phyloP scores from a whole-genome alignment of 2,888 invertebrate genomes.

The Syrista parreyssii region DNA sequence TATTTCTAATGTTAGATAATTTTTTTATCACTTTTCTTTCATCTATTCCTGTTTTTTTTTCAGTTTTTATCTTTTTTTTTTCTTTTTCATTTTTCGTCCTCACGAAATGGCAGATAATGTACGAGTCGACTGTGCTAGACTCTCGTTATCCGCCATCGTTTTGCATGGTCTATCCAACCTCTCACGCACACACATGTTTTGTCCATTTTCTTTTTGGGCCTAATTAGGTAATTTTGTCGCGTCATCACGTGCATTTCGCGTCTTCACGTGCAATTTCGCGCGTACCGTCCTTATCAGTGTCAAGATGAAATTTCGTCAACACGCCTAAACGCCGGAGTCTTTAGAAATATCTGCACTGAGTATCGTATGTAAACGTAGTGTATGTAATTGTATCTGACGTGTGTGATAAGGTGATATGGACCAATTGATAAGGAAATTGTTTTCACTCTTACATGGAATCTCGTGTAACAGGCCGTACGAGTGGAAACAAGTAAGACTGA shows the following conservation, averaged over 20 bases:
- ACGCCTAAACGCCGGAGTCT: background rate
- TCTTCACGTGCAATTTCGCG: background rate
- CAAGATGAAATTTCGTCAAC: background rate
- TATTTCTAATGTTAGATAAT: slow-evolving; percentile 51
- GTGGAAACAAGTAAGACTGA: background rate
- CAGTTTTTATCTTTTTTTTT: background rate
- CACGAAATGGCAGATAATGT: slow-evolving; percentile 5
- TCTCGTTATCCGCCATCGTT: background rate
- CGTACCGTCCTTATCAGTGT: background rate
- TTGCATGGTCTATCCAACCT: background rate
- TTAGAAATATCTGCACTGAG: slow-evolving; percentile 63
- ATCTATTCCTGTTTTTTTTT: slow-evolving; percentile 3
- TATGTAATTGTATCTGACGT: slow-evolving; percentile 43
- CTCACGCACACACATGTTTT: background rate
- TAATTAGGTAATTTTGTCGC: background rate
- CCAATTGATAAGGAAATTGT: background rate
- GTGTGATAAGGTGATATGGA: slow-evolving; percentile 31
- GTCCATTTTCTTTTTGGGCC: background rate
- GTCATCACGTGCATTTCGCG: background rate
- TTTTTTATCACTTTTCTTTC: slow-evolving; percentile 21
- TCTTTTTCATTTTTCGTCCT: slow-evolving; percentile 27
- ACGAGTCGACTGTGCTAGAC: background rate
- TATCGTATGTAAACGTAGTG: slow-evolving; percentile 32
- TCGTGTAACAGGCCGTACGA: background rate
- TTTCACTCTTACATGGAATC: background rate